Evolutionary conservation across 2,888 invertebrate species (phyloP), one percentile per base, ranked within the genome.

Genomic region (Leptopilina drosophilae): DNA sequence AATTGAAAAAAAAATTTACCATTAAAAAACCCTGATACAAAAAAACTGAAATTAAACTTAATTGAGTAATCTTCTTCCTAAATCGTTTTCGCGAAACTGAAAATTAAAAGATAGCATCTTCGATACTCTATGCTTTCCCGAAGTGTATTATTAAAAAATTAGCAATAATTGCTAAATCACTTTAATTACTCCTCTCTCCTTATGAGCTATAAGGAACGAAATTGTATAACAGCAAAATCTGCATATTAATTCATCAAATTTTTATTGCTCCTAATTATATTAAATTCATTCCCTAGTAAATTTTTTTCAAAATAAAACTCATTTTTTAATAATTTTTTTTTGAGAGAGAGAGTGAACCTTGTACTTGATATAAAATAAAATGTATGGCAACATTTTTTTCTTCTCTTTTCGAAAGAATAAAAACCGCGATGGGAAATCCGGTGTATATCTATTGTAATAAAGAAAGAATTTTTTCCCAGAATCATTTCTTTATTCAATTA

Each of bases 401-500:
- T 20, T 7, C 15, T 59, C n/a, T n/a, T 59, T 59, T n/a, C n/a
- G 8, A 62, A 62, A 20, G 20, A 9, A 15, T 20, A 62, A 62
- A n/a, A 62, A 62, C 8, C 15, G 9, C 8, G 7, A 20, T 20
- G 62, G 4, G 9, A 5, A 3, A 62, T 62, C 62, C 62, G 62
- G 62, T 62, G 62, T 49, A 49, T 15, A 20, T 62, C 62, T 9
- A 20, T 62, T 62, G 62, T 62, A 15, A 20, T 49, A 8, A 20
- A 62, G 20, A 20, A 62, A 62, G 20, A 42, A 42, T 62, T 59
- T 62, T 59, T 62, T 62, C 62, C 62, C 62, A 56, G 56, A 33
- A 56, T n/a, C 33, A 73, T 15, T 33, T 73, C 53, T 56, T 67
- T 15, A 49, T 49, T 6, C 73, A 56, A 33, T 73, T 56, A 73